phyloP scores from a whole-genome alignment of 2,888 invertebrate species.

The Nomada fucata region DNA sequence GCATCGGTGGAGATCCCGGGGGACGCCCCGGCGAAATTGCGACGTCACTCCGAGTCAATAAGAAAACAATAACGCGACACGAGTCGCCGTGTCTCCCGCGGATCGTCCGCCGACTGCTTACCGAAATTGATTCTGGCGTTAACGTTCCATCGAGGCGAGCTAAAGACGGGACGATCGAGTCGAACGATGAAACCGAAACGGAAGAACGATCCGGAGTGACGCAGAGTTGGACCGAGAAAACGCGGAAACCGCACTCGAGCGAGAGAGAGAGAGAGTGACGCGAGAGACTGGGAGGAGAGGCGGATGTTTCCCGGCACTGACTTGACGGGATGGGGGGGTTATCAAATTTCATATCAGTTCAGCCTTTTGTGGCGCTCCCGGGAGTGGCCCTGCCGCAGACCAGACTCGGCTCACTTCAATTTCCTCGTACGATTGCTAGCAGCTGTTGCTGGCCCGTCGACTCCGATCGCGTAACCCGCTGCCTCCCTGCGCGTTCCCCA shows the following conservation, averaged over 20 bases:
- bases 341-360: conserved; percentile 76
- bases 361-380: conserved; percentile 59
- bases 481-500: conserved; percentile 34
- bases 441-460: conserved; percentile 76
- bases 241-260: too few relatives aligned
- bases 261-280: not conserved
- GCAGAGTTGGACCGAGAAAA: not conserved
- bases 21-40: conserved; percentile 28
- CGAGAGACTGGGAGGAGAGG: not conserved
- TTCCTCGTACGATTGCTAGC: conserved; percentile 71
- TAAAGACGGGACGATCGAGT: not conserved
- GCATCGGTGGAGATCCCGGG: not conserved
- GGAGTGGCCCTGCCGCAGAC: conserved; percentile 46
- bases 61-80: conserved; percentile 21
- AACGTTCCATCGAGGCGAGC: too few relatives aligned
- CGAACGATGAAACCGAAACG: conserved; percentile 12
- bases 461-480: conserved; percentile 62
- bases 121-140: conserved; percentile 62
- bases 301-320: conserved; percentile 36
- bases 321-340: conserved; percentile 64
- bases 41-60: conserved; percentile 33
- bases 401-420: conserved; percentile 50
- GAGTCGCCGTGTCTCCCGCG: conserved; percentile 38
- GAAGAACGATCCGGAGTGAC: not conserved
- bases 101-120: conserved; percentile 56